Base-by-base conservation (phyloP, 2,888 invertebrate genomes). In the Nudaria mundana region DNA sequence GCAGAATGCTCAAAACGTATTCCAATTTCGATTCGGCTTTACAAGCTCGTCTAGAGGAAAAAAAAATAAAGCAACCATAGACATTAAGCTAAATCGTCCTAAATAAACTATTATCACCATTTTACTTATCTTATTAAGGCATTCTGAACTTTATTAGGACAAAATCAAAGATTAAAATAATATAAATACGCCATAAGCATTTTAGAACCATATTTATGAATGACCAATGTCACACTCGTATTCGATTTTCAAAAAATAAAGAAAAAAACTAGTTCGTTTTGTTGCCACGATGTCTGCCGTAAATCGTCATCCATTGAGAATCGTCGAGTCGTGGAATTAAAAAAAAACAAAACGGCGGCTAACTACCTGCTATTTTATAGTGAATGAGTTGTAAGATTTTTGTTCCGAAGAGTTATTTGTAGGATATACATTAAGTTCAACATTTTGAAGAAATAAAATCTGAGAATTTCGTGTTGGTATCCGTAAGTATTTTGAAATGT, bases 221-320 rank as follows among this genome's bases (percentile, higher is more conserved):
- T 81, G 79, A 71, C 73, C 73, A 70, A n/a, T n/a, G 77, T 67
- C 72, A 67, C 63, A 66, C 65, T 71, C 71, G 69, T 62, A 67
- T 66, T 71, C 63, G 59, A 55, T 61, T 70, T 70, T 68, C 48
- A 57, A 67, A 71, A 70, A 63, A 71, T 67, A 70, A 66, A 66
- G 62, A 70, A 69, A 68, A 63, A 71, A 68, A 70, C 66, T 66
- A 63, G 63, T 67, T 63, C 60, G 72, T 83, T 79, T 80, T 81
- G 82, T 81, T 72, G 82, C 82, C 86, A 63, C 71, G 62, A 66
- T 68, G 86, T 87, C 86, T 86, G 80, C 68, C 83, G 83, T 85
- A 83, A 82, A 81, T 80, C 76, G 76, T 76, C 48, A 44, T 59
- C 67, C 83, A 84, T 82, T 83, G 76, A 80, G 71, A 58, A 60